Percentiles rank a stretch among this genome's conserved stretches.
phyloP scores from a whole-genome alignment of 2,113 vertebrate species.

The Scolopax mira region DNA sequence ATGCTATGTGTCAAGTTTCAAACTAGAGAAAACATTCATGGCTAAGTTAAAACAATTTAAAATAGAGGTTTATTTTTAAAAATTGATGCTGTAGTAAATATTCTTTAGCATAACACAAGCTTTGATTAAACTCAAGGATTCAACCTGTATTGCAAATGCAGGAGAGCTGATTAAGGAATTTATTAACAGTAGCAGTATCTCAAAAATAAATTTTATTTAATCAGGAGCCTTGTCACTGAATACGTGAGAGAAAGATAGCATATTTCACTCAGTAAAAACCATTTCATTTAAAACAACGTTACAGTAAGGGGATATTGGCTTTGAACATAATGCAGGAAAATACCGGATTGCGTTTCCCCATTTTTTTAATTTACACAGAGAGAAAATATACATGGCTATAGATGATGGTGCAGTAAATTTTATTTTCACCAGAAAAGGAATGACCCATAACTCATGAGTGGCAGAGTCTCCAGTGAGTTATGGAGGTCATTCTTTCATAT shows the following conservation, averaged over 20 bases:
- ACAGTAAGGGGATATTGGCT: neutral
- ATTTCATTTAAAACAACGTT: slow-evolving; percentile 9
- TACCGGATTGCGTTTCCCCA: slow-evolving; percentile 6
- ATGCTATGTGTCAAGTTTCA: neutral
- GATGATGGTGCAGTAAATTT: slow-evolving; percentile 63
- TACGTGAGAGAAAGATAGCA: neutral
- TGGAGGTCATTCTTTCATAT: slow-evolving; percentile 75
- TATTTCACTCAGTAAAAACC: neutral
- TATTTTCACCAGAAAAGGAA: slow-evolving; percentile 76
- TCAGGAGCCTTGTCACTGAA: neutral
- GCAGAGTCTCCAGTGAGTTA: slow-evolving; percentile 75
- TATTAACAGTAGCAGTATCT: slow-evolving; percentile 56
- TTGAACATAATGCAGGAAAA: neutral
- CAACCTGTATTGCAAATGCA: slow-evolving; percentile 23
- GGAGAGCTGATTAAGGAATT: slow-evolving; percentile 59
- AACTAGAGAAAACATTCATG: neutral
- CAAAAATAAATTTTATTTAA: slow-evolving; percentile 65
- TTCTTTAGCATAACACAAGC: neutral
- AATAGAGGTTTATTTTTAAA: neutral
- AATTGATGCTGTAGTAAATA: slow-evolving; percentile 52
- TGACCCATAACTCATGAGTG: slow-evolving; percentile 77
- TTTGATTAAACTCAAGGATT: slow-evolving; percentile 64
- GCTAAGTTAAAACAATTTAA: slow-evolving; percentile 6
- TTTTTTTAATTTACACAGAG: slow-evolving; percentile 66
- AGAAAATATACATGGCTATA: slow-evolving; percentile 50